Conservation (phyloP, 2,113 vertebrate genomes). For the Isurus oxyrinchus region DNA sequence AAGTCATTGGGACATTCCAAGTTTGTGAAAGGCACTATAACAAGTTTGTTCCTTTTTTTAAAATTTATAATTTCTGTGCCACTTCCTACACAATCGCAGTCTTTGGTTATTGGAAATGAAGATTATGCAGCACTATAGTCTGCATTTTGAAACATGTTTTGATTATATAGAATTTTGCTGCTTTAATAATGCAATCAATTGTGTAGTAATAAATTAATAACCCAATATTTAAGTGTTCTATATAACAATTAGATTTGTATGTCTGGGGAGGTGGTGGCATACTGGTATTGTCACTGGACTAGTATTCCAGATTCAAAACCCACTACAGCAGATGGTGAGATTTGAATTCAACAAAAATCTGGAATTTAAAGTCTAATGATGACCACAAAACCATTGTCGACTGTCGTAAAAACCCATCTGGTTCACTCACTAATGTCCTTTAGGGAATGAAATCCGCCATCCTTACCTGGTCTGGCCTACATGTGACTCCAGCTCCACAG, state of each 20-base stretch:
- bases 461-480: no score
- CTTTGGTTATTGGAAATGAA: neutral
- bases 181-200: neutral
- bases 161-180: neutral
- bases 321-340: no score
- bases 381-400: no score
- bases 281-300: no score
- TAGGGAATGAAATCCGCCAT: no score
- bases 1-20: neutral
- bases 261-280: no score
- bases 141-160: neutral
- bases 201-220: neutral
- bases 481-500: no score
- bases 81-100: neutral
- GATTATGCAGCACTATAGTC: neutral
- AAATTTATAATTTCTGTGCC: neutral
- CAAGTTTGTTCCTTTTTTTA: neutral
- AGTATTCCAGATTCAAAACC: no score
- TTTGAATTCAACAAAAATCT: no score
- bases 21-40: neutral
- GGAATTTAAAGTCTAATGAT: no score
- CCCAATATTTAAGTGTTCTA: neutral
- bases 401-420: no score
- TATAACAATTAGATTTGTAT: neutral
- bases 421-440: no score